Evolutionary conservation across 1,140 invertebrate species (phyloP), one percentile per base, ranked within the genome.

Genomic region (Lanistes nyassanus): DNA sequence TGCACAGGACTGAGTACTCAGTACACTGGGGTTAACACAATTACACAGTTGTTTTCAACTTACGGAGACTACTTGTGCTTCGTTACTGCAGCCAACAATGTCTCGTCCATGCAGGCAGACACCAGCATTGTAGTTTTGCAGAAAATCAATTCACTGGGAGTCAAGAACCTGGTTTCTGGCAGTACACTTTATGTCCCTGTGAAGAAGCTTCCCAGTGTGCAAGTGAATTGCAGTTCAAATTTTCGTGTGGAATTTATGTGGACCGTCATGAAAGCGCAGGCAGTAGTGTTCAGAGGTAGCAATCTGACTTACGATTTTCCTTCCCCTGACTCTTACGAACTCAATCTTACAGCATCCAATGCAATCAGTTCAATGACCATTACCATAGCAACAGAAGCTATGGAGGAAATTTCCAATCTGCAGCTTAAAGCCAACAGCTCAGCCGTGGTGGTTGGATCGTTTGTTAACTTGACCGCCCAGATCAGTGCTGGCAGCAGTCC

Each of bases 281-380:
- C 39, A 9, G 36, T 53, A 5, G 34, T 39, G 21, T 23, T 5
- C 7, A 37, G 34, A 3, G 64, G 69, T 23, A 29, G 26, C 26
- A 68, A 29, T 3, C 58, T 76, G 16, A 72, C 47, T 5, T 74
- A 81, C 75, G 55, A 51, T 21, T 83, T 81, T 37, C 31, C 42
- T 5, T 23, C 60, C 19, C 26, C 66, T 62, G 81, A 62, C 0
- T 47, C 36, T 16, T 82, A 82, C 62, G 65, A 64, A 16, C 73
- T 82, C 1, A 39, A n/a, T 6, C 42, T 84, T 2, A 80, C 36
- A 69, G 85, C 80, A 2, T 66, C 56, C 21, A 86, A 85, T 62
- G 71, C 75, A 16, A 77, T 86, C 13, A 82, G 80, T 39, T 53
- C 21, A 3, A 37, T 75, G 11, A 75, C 42, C 9, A 71, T 70